A percentile compares a stretch with the other conserved stretches of the same genome.
These are phyloP conservation scores for Lycaon pictus DNA, from an alignment of 2,113 vertebrate genomes.

Conservation along the genomic window DNA sequence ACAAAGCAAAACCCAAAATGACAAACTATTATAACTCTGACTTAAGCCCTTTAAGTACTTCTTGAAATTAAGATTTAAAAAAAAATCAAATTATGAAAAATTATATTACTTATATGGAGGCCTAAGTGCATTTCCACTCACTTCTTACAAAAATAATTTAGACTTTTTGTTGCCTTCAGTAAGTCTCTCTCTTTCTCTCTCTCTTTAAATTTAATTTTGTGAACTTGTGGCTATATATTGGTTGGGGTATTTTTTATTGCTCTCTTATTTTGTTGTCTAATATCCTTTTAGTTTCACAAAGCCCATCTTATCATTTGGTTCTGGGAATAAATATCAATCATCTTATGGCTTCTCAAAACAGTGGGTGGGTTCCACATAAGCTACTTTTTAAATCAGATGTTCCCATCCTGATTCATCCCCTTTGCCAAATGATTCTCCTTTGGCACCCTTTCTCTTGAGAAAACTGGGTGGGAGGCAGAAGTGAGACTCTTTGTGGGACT, in stretches of 20 bases:
- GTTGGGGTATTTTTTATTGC: neutral
- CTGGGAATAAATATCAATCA: conserved; percentile 35
- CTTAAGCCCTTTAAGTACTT: neutral
- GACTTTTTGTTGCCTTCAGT: neutral
- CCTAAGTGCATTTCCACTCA: conserved; percentile 19
- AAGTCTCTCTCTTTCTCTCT: neutral
- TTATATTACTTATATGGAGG: neutral
- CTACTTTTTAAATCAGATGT: conserved; percentile 57
- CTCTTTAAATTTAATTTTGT: neutral
- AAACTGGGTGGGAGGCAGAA: conserved; percentile 15
- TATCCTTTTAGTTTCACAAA: conserved; percentile 20
- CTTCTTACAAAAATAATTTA: conserved; percentile 12
- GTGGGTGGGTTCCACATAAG: conserved; percentile 63
- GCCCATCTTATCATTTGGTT: neutral
- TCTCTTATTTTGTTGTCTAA: neutral
- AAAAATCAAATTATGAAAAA: conserved; percentile 33
- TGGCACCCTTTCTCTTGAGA: neutral
- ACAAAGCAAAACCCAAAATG: neutral
- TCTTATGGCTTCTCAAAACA: neutral
- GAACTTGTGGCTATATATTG: neutral
- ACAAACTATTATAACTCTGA: neutral
- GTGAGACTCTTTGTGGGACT: neutral
- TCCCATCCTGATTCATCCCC: neutral
- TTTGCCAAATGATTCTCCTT: neutral
- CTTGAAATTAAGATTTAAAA: neutral